Percentiles rank a stretch among this genome's conserved stretches.
Conservation (phyloP, 2,888 invertebrate species). For the Aphodius sticticus region DNA sequence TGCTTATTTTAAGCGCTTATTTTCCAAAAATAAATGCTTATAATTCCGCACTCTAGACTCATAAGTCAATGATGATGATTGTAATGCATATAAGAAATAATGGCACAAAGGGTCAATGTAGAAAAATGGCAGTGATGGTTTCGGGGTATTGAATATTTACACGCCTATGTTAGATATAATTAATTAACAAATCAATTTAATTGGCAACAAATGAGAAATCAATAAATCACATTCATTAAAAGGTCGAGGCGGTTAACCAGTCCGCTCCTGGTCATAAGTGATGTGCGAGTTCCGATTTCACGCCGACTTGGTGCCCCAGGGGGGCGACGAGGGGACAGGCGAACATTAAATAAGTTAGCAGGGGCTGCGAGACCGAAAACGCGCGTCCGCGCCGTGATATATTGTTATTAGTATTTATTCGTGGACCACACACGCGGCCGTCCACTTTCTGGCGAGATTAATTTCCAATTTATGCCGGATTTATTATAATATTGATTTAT, state of each 20-base stretch:
- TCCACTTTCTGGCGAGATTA: conserved; percentile 41
- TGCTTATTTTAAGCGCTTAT: too few relatives aligned
- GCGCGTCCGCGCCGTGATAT: conserved; percentile 36
- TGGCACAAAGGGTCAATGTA: too few relatives aligned
- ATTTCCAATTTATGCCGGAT: conserved; percentile 44
- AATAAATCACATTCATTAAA: neutral
- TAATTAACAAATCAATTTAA: neutral
- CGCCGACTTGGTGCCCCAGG: neutral
- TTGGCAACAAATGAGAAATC: neutral
- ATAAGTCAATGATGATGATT: too few relatives aligned
- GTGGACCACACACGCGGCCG: conserved; percentile 40
- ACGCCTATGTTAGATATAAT: neutral
- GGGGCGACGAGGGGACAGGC: conserved; percentile 36
- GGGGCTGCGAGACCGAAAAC: conserved; percentile 28
- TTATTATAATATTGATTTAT: conserved; percentile 45
- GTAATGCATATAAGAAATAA: too few relatives aligned
- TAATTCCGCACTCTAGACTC: too few relatives aligned
- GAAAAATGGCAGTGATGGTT: too few relatives aligned
- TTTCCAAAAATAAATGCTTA: too few relatives aligned
- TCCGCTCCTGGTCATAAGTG: neutral
- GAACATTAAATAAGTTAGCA: conserved; percentile 46
- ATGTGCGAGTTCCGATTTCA: neutral
- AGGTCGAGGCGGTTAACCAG: neutral
- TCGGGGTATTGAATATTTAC: too few relatives aligned
- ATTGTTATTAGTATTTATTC: conserved; percentile 43